These are phyloP conservation scores for Tachysurus vachellii DNA, from an alignment of 2,113 vertebrate genomes.

Conservation along the genomic window DNA sequence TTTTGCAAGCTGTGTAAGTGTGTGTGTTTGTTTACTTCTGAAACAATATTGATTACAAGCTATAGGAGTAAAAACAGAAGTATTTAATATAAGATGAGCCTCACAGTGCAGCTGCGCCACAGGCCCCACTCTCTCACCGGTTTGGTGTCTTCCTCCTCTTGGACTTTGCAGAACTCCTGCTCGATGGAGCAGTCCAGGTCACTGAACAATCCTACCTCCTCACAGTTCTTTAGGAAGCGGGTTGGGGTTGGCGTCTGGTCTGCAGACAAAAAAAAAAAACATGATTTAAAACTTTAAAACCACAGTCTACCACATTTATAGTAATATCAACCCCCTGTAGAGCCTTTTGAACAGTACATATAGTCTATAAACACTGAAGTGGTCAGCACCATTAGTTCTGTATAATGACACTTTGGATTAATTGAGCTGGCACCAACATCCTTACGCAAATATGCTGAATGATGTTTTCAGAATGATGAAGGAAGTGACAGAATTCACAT, in stretches of 20 bases:
- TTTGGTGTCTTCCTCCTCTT: slow-evolving; percentile 96
- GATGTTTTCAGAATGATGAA: slow-evolving; percentile 4
- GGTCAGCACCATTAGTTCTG: slow-evolving; percentile 13
- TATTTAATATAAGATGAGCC: slow-evolving; percentile 24
- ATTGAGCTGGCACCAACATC: slow-evolving; percentile 16
- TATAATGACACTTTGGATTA: background rate
- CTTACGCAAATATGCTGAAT: background rate
- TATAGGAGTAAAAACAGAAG: slow-evolving; percentile 33
- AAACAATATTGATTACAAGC: slow-evolving; percentile 4
- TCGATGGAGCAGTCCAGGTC: slow-evolving; percentile 97
- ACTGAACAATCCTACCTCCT: slow-evolving; percentile 96
- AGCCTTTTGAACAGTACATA: slow-evolving; percentile 1
- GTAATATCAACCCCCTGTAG: background rate
- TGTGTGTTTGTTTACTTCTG: slow-evolving; percentile 1
- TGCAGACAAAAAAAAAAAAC: slow-evolving; percentile 68
- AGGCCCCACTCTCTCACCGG: slow-evolving; percentile 75
- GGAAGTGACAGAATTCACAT: background rate
- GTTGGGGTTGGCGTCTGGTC: slow-evolving; percentile 98
- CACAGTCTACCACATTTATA: background rate
- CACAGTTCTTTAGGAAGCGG: slow-evolving; percentile 97
- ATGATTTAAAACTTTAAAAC: background rate
- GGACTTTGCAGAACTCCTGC: slow-evolving; percentile 95
- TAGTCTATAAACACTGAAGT: slow-evolving; percentile 14
- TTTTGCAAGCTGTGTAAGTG: background rate
- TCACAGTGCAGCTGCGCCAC: slow-evolving; percentile 19